Evolutionary conservation across 2,113 vertebrate genomes (phyloP).

Genomic region (Montifringilla adamsi): DNA sequence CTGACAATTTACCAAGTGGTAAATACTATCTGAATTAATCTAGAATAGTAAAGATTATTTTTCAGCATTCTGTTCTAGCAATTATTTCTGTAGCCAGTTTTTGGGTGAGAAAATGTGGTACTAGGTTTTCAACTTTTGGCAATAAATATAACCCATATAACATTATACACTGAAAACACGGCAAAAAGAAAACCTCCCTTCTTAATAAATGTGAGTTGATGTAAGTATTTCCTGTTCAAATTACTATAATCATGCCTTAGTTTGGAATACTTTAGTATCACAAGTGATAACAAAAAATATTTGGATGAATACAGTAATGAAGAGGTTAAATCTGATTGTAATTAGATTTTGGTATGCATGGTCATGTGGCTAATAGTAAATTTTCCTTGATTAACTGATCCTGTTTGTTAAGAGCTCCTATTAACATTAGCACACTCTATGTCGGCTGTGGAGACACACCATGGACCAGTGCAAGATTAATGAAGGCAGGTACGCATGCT

Average conservation of each 20-base stretch:
- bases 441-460: conserved; percentile 79
- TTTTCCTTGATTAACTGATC: conserved; percentile 98
- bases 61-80: not conserved
- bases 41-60: conserved; percentile 5
- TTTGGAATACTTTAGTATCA: conserved; percentile 47
- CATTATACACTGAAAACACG: not conserved
- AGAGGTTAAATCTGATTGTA: conserved; percentile 82
- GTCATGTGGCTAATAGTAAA: conserved; percentile 93
- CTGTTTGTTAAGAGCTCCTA: conserved; percentile 95
- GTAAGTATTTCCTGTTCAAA: conserved; percentile 40
- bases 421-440: conserved; percentile 86
- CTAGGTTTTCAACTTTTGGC: not conserved
- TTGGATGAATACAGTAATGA: conserved; percentile 76
- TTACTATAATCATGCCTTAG: conserved; percentile 37
- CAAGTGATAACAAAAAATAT: conserved; percentile 37
- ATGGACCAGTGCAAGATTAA: conserved; percentile 90
- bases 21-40: conserved; percentile 42
- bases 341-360: conserved; percentile 84
- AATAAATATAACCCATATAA: conserved; percentile 14
- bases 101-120: not conserved
- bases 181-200: not conserved
- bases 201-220: conserved; percentile 11
- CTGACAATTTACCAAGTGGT: conserved; percentile 27
- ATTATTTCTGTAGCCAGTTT: conserved; percentile 4
- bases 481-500: conserved; percentile 86